Evolutionary conservation across 2,113 vertebrate species (phyloP).

Genomic region (Circaetus cinerascens): DNA sequence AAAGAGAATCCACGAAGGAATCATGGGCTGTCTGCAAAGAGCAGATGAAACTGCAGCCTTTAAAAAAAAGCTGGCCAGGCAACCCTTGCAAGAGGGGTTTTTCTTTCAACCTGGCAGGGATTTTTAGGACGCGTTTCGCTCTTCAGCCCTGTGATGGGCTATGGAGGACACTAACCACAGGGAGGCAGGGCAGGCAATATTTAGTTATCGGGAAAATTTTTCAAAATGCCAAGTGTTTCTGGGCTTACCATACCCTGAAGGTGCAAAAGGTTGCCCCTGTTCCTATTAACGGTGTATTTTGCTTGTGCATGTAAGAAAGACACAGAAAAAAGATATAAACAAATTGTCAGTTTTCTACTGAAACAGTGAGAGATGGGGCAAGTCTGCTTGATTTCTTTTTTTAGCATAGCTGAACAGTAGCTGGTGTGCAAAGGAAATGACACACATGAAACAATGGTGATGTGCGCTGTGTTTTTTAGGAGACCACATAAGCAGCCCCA

Average conservation of each 20-base stretch:
- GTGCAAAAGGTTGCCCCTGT: not conserved
- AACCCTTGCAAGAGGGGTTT: not conserved
- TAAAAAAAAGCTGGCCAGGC: not conserved
- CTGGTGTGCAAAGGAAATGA: not conserved
- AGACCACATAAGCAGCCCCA: not conserved
- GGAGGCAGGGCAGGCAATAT: constrained; percentile 8
- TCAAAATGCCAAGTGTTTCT: not conserved
- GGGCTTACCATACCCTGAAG: not conserved
- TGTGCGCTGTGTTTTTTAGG: not conserved
- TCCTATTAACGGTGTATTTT: not conserved
- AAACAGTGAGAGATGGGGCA: not conserved
- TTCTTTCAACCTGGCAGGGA: too few relatives aligned
- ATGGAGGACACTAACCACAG: not conserved
- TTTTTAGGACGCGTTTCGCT: accelerated
- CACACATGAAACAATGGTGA: not conserved
- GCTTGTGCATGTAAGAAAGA: not conserved
- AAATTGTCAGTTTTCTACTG: not conserved
- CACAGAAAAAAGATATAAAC: not conserved
- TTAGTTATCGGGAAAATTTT: not conserved
- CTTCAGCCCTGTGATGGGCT: not conserved
- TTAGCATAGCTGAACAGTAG: not conserved
- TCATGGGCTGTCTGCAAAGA: not conserved
- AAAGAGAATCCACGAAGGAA: not conserved
- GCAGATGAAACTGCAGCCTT: not conserved
- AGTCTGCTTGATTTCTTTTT: not conserved